phyloP scores from a whole-genome alignment of 2,797 vertebrate species.

The Steatocranus sp. region DNA sequence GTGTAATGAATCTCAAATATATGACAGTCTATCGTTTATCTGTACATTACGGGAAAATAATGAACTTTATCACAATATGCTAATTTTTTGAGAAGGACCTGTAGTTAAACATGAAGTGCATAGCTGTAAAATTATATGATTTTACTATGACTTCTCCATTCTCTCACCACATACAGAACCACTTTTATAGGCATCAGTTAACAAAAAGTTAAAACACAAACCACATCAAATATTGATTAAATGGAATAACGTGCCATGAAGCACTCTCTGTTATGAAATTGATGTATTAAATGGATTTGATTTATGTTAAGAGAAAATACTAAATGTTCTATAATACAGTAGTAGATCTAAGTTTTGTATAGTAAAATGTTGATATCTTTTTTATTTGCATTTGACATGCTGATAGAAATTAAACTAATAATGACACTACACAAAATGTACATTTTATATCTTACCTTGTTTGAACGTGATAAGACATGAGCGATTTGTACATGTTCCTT shows the following conservation, averaged over 20 bases:
- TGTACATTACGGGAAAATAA: too few relatives aligned
- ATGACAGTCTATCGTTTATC: too few relatives aligned
- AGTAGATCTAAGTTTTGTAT: neutral
- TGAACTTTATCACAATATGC: too few relatives aligned
- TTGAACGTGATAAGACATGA: conserved; percentile 98
- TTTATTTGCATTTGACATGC: neutral
- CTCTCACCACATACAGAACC: neutral
- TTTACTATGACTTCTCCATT: neutral
- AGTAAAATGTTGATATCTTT: neutral
- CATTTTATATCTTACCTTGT: conserved; percentile 79
- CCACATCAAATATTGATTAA: neutral
- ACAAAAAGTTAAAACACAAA: neutral
- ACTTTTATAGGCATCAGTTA: neutral
- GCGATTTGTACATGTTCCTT: conserved; percentile 97
- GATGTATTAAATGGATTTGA: neutral
- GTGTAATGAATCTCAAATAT: too few relatives aligned
- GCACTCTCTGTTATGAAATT: neutral
- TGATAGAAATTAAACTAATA: neutral
- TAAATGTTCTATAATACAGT: neutral
- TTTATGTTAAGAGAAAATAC: neutral
- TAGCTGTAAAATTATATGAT: neutral
- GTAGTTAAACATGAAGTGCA: neutral
- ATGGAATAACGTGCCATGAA: neutral
- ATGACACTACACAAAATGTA: neutral
- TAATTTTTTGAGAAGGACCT: too few relatives aligned